Evolutionary conservation across 2,888 invertebrate species (phyloP).

Genomic region (Chloromyia formosa): DNA sequence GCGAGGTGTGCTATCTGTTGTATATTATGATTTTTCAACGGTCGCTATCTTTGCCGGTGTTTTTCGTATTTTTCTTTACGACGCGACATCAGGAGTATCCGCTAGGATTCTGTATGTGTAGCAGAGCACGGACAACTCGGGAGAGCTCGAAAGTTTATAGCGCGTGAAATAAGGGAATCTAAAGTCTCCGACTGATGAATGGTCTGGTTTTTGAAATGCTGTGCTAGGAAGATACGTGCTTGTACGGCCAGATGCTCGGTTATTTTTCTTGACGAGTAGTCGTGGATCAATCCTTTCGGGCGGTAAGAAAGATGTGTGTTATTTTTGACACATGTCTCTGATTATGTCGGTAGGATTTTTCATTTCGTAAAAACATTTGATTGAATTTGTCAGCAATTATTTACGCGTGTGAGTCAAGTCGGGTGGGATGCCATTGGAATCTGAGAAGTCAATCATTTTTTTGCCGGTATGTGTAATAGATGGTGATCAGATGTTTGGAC

Average conservation of each 20-base stretch:
- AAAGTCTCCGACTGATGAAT: background rate
- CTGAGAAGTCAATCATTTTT: no score
- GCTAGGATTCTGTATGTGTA: background rate
- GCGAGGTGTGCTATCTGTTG: background rate
- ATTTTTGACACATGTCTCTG: no score
- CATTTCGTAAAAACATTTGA: no score
- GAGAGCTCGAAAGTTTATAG: background rate
- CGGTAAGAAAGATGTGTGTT: no score
- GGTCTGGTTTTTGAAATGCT: background rate
- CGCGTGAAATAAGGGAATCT: conserved; percentile 20
- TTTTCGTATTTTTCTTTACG: conserved; percentile 13
- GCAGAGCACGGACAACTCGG: background rate
- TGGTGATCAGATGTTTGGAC: no score
- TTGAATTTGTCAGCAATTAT: no score
- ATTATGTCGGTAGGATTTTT: no score
- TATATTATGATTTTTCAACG: no score
- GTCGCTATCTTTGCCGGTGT: background rate
- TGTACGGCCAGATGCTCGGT: background rate
- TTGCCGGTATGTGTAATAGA: no score
- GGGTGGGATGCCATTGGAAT: no score
- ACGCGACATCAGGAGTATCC: background rate
- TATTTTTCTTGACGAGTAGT: background rate
- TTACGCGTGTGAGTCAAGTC: no score
- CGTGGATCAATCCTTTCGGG: no score
- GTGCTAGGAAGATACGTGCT: background rate